These are phyloP conservation scores for Phaedon cochleariae DNA, from an alignment of 2,888 invertebrate species.

Conservation along the genomic window DNA sequence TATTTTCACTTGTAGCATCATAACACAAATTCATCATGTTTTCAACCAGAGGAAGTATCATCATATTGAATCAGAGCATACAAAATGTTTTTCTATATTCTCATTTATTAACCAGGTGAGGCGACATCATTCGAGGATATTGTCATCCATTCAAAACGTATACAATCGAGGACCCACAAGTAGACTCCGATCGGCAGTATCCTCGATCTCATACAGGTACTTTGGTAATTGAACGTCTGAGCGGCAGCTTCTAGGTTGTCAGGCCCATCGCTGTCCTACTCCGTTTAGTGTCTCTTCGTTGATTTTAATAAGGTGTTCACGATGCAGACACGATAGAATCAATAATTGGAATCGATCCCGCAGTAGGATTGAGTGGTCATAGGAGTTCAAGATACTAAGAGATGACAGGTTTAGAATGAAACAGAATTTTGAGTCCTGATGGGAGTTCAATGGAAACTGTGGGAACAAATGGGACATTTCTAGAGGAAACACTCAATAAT, in stretches of 20 bases:
- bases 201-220: conserved; percentile 46
- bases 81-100: too few species aligned
- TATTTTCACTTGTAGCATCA: too few species aligned
- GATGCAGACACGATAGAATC: conserved; percentile 34
- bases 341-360: conserved; percentile 41
- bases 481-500: too few species aligned
- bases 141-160: background rate
- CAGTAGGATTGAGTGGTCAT: conserved; percentile 39
- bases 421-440: conserved; percentile 2
- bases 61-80: too few species aligned
- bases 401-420: conserved; percentile 29
- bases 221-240: conserved; percentile 53
- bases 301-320: conserved; percentile 50
- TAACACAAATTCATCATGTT: too few species aligned
- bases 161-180: background rate
- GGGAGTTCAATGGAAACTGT: too few species aligned
- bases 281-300: conserved; percentile 49
- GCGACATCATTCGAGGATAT: background rate
- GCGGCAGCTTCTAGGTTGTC: conserved; percentile 50
- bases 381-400: conserved; percentile 24
- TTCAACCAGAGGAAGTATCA: too few species aligned
- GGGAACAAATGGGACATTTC: too few species aligned
- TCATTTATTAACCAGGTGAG: background rate
- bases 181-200: conserved; percentile 15
- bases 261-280: conserved; percentile 44